Conservation (phyloP, 2,797 vertebrate species). For the Poeciliopsis gracilis region DNA sequence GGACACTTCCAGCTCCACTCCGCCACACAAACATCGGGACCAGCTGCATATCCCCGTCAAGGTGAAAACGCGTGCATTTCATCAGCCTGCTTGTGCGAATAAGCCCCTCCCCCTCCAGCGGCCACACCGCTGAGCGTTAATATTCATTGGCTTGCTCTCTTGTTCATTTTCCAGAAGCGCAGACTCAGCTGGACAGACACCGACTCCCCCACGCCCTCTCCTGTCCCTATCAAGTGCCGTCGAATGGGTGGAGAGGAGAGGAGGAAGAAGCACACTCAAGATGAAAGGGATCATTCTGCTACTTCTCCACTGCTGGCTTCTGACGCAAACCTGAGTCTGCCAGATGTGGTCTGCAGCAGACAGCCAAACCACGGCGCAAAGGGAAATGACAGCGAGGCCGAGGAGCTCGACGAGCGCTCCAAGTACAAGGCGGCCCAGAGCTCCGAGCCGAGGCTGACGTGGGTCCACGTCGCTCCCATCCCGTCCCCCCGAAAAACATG, state of each 20-base stretch:
- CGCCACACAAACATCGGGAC: conserved; percentile 74
- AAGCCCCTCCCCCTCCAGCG: not conserved
- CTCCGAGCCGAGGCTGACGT: conserved; percentile 84
- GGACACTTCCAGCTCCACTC: conserved; percentile 54
- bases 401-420: conserved; percentile 33
- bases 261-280: conserved; percentile 22
- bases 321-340: conserved; percentile 10
- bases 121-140: not conserved
- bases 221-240: conserved; percentile 62
- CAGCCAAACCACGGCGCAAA: conserved; percentile 30
- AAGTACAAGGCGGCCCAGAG: conserved; percentile 65
- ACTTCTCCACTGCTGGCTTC: conserved; percentile 12
- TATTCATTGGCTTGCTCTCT: conserved; percentile 11
- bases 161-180: conserved; percentile 74
- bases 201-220: conserved; percentile 68
- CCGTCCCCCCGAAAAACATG: conserved; percentile 77
- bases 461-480: conserved; percentile 86
- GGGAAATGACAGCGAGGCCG: conserved; percentile 43
- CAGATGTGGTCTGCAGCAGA: conserved; percentile 20
- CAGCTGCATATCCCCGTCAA: conserved; percentile 76
- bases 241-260: conserved; percentile 41
- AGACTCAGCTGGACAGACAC: conserved; percentile 80
- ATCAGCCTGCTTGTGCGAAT: conserved; percentile 1
- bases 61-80: conserved; percentile 50
- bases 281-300: conserved; percentile 16